Base-by-base conservation (phyloP, 2,888 invertebrate species). In the Acronicta alni region DNA sequence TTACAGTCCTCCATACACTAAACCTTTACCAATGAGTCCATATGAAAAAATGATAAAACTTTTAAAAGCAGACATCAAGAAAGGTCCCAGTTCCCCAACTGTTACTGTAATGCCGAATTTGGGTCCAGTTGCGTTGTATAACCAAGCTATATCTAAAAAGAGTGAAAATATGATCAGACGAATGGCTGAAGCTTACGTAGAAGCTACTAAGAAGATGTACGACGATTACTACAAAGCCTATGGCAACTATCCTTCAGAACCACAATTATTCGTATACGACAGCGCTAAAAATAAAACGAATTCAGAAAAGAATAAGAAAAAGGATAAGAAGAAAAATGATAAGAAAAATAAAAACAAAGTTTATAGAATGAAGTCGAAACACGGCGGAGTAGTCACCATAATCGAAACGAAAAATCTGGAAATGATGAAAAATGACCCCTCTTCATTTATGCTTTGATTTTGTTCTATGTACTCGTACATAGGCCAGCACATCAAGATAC, bases 91-190 rank as follows among this genome's bases (percentile, higher is more conserved):
- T 26, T 77, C 76, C 0, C 88, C 92, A 2, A 70, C 78, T 14
- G 64, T 92, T 7, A 82, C 77, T 23, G 57, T 82, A 0, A 62
- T 88, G 45, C 90, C 91, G 0, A 81, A 84, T 45, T 64, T 89
- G 2, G 92, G 93, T 0, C 81, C 82, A 0, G 85, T 88, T 4
- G 89, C 89, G 0, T 63, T 91, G 1, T 93, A 93, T 51, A 79
- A 80, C 23, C 93, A 92, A 65, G 89, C 89, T 2, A 77, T 93
- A 39, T 93, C 93, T 0, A 83, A 67, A 38, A 82, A 83, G 61
- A 92, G 88, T 64, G 81, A 82, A 46, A 67, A 78, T 1, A 73
- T 83, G 47, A 91, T 93, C 16, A 87, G 89, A 47, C 75, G 80
- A 46, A 66, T 91, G 41, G 81, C 89, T 0, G 67, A 69, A 10